Conservation (phyloP, 2,888 invertebrate species). For the Tipula lateralis region DNA sequence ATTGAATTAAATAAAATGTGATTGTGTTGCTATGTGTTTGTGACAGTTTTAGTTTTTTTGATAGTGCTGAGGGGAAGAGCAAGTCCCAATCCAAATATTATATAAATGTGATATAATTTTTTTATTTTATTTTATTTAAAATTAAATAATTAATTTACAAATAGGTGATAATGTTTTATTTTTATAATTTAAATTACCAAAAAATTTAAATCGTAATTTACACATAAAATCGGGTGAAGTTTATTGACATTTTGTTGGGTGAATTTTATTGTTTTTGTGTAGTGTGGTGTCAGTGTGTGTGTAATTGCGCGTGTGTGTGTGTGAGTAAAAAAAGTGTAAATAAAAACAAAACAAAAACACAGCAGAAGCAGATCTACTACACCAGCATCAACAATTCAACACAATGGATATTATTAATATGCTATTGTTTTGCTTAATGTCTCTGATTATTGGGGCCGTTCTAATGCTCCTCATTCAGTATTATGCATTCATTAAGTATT, state of each 20-base stretch:
- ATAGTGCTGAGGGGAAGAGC: background rate
- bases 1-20: background rate
- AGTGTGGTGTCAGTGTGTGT: too few species aligned
- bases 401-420: constrained; percentile 49
- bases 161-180: background rate
- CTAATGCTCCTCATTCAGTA: constrained; percentile 54
- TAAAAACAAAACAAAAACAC: background rate
- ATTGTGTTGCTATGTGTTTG: background rate
- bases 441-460: constrained; percentile 53
- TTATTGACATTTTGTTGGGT: background rate
- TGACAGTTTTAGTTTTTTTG: background rate
- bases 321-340: background rate
- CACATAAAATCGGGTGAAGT: background rate
- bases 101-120: background rate
- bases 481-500: constrained; percentile 52
- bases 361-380: background rate
- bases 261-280: background rate
- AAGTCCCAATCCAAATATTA: background rate
- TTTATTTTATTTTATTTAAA: background rate
- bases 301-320: too few species aligned
- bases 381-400: constrained; percentile 29
- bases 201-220: background rate
- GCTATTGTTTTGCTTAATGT: constrained; percentile 51
- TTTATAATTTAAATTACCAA: background rate
- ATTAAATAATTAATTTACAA: background rate